These are phyloP conservation scores for Mobula hypostoma DNA, from an alignment of 2,113 vertebrate species.

Conservation along the genomic window DNA sequence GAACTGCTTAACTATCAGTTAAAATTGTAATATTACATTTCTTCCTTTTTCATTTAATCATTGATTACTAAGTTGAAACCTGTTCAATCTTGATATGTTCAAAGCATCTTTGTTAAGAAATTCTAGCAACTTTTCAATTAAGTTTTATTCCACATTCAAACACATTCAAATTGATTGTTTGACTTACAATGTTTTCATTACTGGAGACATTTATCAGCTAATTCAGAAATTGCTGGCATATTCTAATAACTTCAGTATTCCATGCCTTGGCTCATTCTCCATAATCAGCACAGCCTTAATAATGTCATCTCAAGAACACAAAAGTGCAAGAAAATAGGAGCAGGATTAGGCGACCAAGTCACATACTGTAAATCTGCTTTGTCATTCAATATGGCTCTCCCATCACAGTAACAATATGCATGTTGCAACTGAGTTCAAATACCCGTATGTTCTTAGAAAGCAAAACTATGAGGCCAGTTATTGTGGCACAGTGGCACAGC, in stretches of 20 bases:
- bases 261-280: not conserved
- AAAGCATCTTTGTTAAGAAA: not conserved
- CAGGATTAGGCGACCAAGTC: no score
- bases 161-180: not conserved
- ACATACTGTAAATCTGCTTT: no score
- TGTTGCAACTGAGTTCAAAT: not conserved
- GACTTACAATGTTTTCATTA: not conserved
- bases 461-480: not conserved
- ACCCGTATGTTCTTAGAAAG: no score
- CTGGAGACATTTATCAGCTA: not conserved
- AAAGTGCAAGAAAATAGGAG: no score
- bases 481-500: no score
- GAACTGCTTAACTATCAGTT: not conserved
- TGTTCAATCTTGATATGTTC: not conserved
- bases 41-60: not conserved
- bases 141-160: not conserved
- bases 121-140: not conserved
- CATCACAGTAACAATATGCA: not conserved
- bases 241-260: not conserved
- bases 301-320: not conserved
- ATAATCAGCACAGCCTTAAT: not conserved
- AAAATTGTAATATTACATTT: not conserved
- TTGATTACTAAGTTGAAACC: not conserved
- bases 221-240: not conserved
- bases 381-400: no score